phyloP scores from a whole-genome alignment of 2,888 invertebrate genomes.

The Hanleya hanleyi region DNA sequence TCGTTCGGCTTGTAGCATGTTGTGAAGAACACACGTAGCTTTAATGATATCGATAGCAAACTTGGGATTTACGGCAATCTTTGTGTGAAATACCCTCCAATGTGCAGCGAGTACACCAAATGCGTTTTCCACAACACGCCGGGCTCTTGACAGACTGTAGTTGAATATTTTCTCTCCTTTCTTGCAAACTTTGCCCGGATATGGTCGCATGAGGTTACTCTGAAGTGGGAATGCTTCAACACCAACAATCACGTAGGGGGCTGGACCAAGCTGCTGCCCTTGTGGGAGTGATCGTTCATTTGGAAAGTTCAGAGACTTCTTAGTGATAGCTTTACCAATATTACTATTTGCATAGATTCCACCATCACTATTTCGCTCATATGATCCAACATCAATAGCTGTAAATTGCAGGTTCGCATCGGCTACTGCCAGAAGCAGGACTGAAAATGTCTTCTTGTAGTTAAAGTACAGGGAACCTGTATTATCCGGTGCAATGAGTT shows the following conservation, averaged over 20 bases:
- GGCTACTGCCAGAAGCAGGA: constrained; percentile 47
- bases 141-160: constrained; percentile 15
- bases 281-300: constrained; percentile 19
- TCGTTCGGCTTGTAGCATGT: not conserved
- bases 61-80: not conserved
- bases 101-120: constrained; percentile 1
- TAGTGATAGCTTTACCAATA: not conserved
- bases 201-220: constrained; percentile 31
- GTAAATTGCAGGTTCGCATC: constrained; percentile 70
- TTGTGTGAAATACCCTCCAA: not conserved
- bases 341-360: constrained; percentile 46
- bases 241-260: constrained; percentile 41
- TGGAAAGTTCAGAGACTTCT: constrained; percentile 12
- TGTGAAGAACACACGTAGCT: not conserved
- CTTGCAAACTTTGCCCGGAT: not conserved
- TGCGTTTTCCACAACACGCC: not conserved
- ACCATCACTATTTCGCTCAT: constrained; percentile 65
- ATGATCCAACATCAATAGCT: constrained; percentile 64
- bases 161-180: constrained; percentile 9
- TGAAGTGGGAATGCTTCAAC: constrained; percentile 50
- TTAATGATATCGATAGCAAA: not conserved
- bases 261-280: not conserved
- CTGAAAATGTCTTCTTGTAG: constrained; percentile 33
- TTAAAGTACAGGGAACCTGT: constrained; percentile 16
- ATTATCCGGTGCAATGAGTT: not conserved